These are phyloP conservation scores for Blennius ocellaris DNA, from an alignment of 2,113 vertebrate genomes.

Conservation along the genomic window DNA sequence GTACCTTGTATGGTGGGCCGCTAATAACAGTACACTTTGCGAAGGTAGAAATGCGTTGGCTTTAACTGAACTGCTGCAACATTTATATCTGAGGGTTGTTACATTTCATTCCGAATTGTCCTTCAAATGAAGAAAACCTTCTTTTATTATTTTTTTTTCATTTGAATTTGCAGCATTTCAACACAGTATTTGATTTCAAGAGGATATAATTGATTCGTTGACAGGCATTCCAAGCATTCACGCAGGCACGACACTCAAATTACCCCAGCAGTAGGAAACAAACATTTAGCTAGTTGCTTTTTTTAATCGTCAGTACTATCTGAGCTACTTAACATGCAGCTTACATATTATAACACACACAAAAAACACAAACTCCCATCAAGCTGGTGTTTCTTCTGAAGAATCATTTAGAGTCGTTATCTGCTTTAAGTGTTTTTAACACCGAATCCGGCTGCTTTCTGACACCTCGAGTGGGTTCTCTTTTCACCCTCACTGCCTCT, in stretches of 20 bases:
- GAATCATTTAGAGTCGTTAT: background rate
- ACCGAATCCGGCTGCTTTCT: background rate
- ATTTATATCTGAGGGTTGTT: constrained; percentile 22
- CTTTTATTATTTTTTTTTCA: constrained; percentile 4
- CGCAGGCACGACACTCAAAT: constrained; percentile 31
- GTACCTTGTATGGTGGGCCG: background rate
- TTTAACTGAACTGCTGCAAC: background rate
- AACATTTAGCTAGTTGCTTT: constrained; percentile 32
- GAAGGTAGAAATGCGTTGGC: constrained; percentile 8
- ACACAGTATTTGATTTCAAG: constrained; percentile 6
- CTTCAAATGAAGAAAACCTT: constrained; percentile 15
- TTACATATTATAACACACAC: background rate
- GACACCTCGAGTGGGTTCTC: constrained; percentile 24
- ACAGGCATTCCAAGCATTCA: constrained; percentile 19
- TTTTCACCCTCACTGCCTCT: constrained; percentile 45
- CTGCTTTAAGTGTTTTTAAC: constrained; percentile 3
- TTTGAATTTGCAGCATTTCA: constrained; percentile 10
- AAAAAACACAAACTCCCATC: background rate
- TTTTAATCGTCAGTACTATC: constrained; percentile 62
- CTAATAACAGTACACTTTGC: constrained; percentile 3
- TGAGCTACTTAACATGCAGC: constrained; percentile 31
- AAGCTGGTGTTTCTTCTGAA: background rate
- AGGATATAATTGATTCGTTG: background rate
- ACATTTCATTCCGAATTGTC: constrained; percentile 15
- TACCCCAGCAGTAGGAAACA: constrained; percentile 24